These are phyloP conservation scores for Eudorcas thomsonii DNA, from an alignment of 2,113 vertebrate species.

Conservation along the genomic window DNA sequence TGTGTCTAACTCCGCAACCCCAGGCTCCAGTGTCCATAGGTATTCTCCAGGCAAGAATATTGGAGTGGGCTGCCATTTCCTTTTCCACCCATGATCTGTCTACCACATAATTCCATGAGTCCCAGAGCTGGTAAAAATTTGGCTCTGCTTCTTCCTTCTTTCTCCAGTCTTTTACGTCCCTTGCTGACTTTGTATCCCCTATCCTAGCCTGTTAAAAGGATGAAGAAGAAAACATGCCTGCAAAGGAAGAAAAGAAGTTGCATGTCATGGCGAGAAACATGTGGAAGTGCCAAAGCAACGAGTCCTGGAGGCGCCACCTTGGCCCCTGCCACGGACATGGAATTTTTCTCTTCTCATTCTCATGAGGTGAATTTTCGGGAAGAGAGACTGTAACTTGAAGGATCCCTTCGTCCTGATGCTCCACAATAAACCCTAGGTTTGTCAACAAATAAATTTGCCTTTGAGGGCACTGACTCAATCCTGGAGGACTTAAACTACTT, in stretches of 20 bases:
- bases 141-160: not conserved
- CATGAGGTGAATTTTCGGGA: not conserved
- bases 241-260: not conserved
- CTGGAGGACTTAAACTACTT: not conserved
- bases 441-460: not conserved
- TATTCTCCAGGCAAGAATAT: too few relatives aligned
- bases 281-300: not conserved
- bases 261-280: not conserved
- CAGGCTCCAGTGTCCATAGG: not conserved
- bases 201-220: not conserved
- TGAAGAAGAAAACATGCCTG: not conserved
- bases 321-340: not conserved
- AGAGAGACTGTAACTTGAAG: not conserved
- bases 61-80: too few relatives aligned
- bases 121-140: not conserved
- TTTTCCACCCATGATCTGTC: too few relatives aligned
- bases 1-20: rapidly evolving
- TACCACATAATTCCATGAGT: not conserved
- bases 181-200: not conserved
- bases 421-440: not conserved
- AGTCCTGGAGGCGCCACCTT: not conserved
- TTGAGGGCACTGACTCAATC: not conserved
- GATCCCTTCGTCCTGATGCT: not conserved
- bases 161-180: not conserved
- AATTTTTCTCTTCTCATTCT: not conserved